Conservation (phyloP, 2,113 vertebrate genomes). For the Polypterus senegalus region DNA sequence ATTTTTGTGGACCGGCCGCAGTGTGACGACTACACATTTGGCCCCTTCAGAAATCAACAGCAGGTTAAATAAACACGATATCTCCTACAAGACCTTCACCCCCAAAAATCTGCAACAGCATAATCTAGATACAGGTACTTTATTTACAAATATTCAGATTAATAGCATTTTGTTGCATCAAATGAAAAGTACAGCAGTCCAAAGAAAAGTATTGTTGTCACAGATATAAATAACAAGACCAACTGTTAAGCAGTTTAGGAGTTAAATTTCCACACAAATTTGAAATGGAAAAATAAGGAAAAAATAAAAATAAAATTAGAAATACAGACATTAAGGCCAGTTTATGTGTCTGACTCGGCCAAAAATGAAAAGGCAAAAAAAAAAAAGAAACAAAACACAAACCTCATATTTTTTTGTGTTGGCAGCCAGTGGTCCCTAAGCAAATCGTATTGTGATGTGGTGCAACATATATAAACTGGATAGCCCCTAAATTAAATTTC, state of each 20-base stretch:
- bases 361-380: neutral
- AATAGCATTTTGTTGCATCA: slow-evolving; percentile 74
- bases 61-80: no score
- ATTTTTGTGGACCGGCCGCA: no score
- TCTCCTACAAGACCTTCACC: no score
- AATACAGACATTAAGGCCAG: slow-evolving; percentile 1
- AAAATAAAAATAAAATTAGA: slow-evolving; percentile 10
- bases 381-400: no score
- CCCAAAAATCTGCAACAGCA: slow-evolving; percentile 3
- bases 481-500: no score
- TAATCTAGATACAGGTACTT: slow-evolving; percentile 77
- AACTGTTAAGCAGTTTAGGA: slow-evolving; percentile 38
- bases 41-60: no score
- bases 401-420: slow-evolving; percentile 7
- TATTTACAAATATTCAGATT: slow-evolving; percentile 87
- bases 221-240: slow-evolving; percentile 50
- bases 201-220: slow-evolving; percentile 50
- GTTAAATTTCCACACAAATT: slow-evolving; percentile 15
- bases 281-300: slow-evolving; percentile 9
- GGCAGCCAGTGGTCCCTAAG: slow-evolving; percentile 63
- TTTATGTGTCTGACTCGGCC: slow-evolving; percentile 8
- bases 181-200: slow-evolving; percentile 67
- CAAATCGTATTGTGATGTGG: slow-evolving; percentile 10
- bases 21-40: no score
- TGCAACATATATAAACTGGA: no score